Evolutionary conservation across 1,140 invertebrate species (phyloP).

Genomic region (Achatina immaculata): DNA sequence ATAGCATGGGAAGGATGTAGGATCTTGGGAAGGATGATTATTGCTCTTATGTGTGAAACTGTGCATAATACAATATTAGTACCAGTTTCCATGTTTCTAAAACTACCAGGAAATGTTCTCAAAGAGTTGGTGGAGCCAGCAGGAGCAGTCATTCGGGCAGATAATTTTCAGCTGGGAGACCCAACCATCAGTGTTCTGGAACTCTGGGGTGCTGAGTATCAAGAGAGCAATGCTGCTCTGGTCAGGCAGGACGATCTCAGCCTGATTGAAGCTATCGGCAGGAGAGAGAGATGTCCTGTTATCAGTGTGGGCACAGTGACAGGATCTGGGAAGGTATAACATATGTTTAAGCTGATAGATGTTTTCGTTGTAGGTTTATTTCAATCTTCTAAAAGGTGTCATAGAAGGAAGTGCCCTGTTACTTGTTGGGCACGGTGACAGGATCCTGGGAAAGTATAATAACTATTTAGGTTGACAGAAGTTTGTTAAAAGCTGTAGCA

Average conservation of each 20-base stretch:
- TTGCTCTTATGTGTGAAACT: too few relatives aligned
- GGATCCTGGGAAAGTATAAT: not conserved
- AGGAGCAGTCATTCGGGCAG: conserved; percentile 91
- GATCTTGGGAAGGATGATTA: too few relatives aligned
- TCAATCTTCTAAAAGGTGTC: not conserved
- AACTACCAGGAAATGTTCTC: conserved; percentile 86
- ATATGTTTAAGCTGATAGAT: not conserved
- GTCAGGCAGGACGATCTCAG: conserved; percentile 76
- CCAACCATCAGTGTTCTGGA: conserved; percentile 93
- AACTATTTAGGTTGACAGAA: too few relatives aligned
- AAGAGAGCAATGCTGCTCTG: conserved; percentile 93
- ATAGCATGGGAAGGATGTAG: too few relatives aligned
- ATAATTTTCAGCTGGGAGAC: conserved; percentile 90
- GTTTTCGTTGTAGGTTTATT: not conserved
- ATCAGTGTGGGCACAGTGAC: conserved; percentile 94
- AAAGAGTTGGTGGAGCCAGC: conserved; percentile 96
- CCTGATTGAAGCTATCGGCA: conserved; percentile 81
- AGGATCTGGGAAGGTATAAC: conserved; percentile 81
- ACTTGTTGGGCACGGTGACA: not conserved
- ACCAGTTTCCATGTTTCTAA: too few relatives aligned
- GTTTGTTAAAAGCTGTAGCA: too few relatives aligned
- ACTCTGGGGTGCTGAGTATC: conserved; percentile 98
- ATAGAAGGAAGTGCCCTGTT: not conserved
- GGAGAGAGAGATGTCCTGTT: conserved; percentile 91
- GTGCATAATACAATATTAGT: too few relatives aligned